phyloP scores from a whole-genome alignment of 2,797 vertebrate species.

The Poeciliopsis gracilis region DNA sequence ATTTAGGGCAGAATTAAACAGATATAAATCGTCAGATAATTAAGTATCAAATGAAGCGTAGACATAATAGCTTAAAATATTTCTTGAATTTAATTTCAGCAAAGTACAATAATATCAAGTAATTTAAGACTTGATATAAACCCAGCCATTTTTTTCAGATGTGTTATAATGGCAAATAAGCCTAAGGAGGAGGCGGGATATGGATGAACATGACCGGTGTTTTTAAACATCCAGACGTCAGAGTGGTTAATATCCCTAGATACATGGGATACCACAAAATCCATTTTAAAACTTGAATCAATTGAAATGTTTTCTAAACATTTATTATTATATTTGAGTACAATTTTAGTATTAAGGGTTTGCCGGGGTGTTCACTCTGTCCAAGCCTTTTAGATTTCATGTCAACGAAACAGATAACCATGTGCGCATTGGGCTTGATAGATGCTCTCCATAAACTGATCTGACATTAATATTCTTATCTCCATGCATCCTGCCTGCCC shows the following conservation, averaged over 20 bases:
- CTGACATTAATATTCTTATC: conserved; percentile 40
- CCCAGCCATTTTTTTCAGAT: conserved; percentile 6
- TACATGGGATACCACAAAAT: conserved; percentile 33
- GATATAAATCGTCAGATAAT: conserved; percentile 29
- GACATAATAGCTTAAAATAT: conserved; percentile 17
- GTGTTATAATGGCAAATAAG: conserved; percentile 16
- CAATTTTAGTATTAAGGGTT: conserved; percentile 53
- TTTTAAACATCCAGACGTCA: conserved; percentile 33
- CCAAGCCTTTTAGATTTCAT: conserved; percentile 37
- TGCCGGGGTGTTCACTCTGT: conserved; percentile 34
- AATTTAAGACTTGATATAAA: conserved; percentile 1
- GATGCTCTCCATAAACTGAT: conserved; percentile 47
- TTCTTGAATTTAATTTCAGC: conserved; percentile 33
- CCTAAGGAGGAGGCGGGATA: neutral
- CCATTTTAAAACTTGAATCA: conserved; percentile 68
- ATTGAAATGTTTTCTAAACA: conserved; percentile 73
- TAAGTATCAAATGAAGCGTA: conserved; percentile 23
- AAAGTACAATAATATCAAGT: conserved; percentile 14
- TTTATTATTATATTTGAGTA: conserved; percentile 71
- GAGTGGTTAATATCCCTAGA: conserved; percentile 27
- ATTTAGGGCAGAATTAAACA: conserved; percentile 11
- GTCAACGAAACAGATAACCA: conserved; percentile 36
- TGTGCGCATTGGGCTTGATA: conserved; percentile 42
- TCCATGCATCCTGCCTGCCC: conserved; percentile 65
- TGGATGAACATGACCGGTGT: conserved; percentile 20